Evolutionary conservation across 2,888 invertebrate species (phyloP).

Genomic region (Aspidapion aeneum): DNA sequence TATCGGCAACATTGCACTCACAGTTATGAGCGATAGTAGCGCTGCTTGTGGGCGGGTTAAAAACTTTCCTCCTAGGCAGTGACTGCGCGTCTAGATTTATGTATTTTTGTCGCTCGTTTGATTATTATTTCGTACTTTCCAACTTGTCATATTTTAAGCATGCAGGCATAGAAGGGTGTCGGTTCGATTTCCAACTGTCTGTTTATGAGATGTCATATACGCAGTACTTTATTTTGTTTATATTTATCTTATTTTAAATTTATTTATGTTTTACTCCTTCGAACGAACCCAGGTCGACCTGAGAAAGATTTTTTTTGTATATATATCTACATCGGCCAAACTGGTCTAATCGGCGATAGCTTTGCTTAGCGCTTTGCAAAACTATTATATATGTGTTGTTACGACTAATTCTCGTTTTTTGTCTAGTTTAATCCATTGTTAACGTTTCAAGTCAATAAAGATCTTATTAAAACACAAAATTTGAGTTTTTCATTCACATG

Average conservation of each 20-base stretch:
- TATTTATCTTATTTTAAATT: background rate
- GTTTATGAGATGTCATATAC: constrained; percentile 16
- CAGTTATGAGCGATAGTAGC: too few relatives aligned
- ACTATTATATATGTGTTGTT: background rate
- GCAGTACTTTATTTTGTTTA: constrained; percentile 27
- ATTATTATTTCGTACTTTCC: too few relatives aligned
- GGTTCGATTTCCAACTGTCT: too few relatives aligned
- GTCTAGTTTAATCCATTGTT: constrained; percentile 2
- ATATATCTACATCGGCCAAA: constrained; percentile 45
- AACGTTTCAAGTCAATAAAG: background rate
- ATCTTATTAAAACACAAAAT: background rate
- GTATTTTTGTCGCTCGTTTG: too few relatives aligned
- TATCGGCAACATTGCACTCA: too few relatives aligned
- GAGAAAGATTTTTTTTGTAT: constrained; percentile 43
- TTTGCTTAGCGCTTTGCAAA: constrained; percentile 26
- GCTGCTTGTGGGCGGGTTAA: too few relatives aligned
- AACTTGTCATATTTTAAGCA: too few relatives aligned
- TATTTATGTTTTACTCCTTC: constrained; percentile 26
- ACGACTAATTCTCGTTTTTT: background rate
- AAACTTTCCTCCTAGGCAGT: too few relatives aligned
- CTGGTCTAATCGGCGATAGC: constrained; percentile 27
- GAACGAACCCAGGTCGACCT: constrained; percentile 46
- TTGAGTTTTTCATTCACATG: too few relatives aligned
- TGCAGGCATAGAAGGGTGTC: too few relatives aligned
- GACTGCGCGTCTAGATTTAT: too few relatives aligned